Evolutionary conservation across 1,140 invertebrate species (phyloP), one percentile per base, ranked within the genome.

Genomic region (Phthorimaea operculella): DNA sequence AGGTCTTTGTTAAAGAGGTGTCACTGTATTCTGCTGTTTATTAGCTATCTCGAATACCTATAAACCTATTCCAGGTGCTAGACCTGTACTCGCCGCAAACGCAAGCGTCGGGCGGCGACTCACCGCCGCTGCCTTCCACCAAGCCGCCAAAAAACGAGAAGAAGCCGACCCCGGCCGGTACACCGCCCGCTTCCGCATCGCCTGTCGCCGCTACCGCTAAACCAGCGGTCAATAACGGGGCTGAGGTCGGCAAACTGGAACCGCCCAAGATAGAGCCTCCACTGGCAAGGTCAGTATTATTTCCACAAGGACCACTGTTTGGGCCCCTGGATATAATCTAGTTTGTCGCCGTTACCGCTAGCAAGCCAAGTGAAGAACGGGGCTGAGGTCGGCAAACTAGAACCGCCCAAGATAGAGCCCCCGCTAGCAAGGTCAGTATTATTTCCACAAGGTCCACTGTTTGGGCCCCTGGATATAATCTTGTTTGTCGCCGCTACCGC

Each of bases 1-100:
- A n/a, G n/a, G n/a, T n/a, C n/a, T n/a, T n/a, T n/a, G n/a, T n/a
- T n/a, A n/a, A n/a, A n/a, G n/a, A n/a, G n/a, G n/a, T n/a, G n/a
- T n/a, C n/a, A n/a, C n/a, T n/a, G n/a, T n/a, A n/a, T n/a, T n/a
- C n/a, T n/a, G n/a, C n/a, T n/a, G n/a, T n/a, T n/a, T n/a, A n/a
- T n/a, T n/a, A n/a, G n/a, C n/a, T n/a, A n/a, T n/a, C n/a, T n/a
- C n/a, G n/a, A n/a, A n/a, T n/a, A n/a, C n/a, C n/a, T n/a, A n/a
- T n/a, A n/a, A n/a, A n/a, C n/a, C n/a, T n/a, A n/a, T 74, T 53
- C 0, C 67, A 87, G 87, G 94, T 97, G 14, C 85, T 98, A 63
- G 96, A 98, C 86, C 80, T 95, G 58, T 95, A 95, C 82, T 93
- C 92, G 4, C 89, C 91, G 71, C 88, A 91, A 42, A 87, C 89